Evolutionary conservation across 2,797 vertebrate genomes (phyloP).

Genomic region (Chanos chanos): DNA sequence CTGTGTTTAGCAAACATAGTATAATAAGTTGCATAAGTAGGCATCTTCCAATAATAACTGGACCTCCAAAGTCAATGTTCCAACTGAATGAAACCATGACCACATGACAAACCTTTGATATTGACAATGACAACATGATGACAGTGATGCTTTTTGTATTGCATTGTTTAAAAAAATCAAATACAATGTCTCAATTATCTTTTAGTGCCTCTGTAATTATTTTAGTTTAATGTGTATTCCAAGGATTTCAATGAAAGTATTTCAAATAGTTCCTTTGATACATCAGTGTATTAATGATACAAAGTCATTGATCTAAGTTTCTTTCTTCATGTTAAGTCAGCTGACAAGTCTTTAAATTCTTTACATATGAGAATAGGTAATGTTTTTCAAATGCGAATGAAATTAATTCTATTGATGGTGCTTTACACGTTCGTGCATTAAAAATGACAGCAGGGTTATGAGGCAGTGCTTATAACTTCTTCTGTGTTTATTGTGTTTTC

Average conservation of each 20-base stretch:
- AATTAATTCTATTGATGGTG: too few species aligned
- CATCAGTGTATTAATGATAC: not conserved
- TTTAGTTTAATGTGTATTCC: not conserved
- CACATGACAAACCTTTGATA: slow-evolving; percentile 40
- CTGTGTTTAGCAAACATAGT: slow-evolving; percentile 30
- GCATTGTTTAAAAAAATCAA: slow-evolving; percentile 33
- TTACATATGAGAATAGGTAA: not conserved
- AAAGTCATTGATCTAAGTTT: not conserved
- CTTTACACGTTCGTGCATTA: too few species aligned
- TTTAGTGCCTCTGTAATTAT: not conserved
- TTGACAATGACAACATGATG: slow-evolving; percentile 26
- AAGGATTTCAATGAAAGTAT: slow-evolving; percentile 5
- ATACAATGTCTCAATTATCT: slow-evolving; percentile 17
- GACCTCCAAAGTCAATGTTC: slow-evolving; percentile 36
- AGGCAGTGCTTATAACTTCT: too few species aligned
- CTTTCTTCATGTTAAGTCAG: not conserved
- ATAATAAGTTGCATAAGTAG: slow-evolving; percentile 40
- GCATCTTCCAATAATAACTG: slow-evolving; percentile 39
- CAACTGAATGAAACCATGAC: slow-evolving; percentile 15
- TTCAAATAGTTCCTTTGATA: slow-evolving; percentile 1
- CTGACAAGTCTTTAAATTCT: not conserved
- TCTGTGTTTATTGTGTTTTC: too few species aligned
- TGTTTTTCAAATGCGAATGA: not conserved
- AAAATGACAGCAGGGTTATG: too few species aligned
- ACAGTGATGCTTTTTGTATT: slow-evolving; percentile 27